These are phyloP conservation scores for Anoplophora glabripennis DNA, from an alignment of 1,140 invertebrate genomes.

Conservation along the genomic window DNA sequence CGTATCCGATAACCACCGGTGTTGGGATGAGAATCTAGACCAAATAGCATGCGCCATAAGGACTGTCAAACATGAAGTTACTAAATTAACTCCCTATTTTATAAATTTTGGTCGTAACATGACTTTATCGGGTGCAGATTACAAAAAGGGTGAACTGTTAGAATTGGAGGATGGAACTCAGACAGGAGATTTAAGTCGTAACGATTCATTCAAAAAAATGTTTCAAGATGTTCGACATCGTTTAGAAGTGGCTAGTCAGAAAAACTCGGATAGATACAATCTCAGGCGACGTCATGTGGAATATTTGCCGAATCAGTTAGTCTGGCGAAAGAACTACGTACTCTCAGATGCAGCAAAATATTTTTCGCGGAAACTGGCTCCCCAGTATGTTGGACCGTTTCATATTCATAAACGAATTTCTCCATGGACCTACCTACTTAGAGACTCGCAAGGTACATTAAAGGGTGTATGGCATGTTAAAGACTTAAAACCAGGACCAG, in stretches of 20 bases:
- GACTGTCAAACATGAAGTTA: slow-evolving; percentile 17
- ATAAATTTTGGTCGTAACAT: slow-evolving; percentile 26
- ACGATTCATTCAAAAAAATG: background rate
- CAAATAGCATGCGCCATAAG: slow-evolving; percentile 23
- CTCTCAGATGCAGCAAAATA: slow-evolving; percentile 23
- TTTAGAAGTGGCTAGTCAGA: background rate
- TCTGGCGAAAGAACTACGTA: slow-evolving; percentile 16
- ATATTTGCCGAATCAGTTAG: slow-evolving; percentile 4
- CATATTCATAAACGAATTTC: background rate
- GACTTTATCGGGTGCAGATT: slow-evolving; percentile 3
- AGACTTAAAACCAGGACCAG: slow-evolving; percentile 11
- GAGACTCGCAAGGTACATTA: background rate
- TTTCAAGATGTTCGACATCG: background rate
- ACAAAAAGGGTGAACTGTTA: background rate
- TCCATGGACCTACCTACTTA: slow-evolving; percentile 4
- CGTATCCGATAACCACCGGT: slow-evolving; percentile 24
- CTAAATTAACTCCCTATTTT: slow-evolving; percentile 34
- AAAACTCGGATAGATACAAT: slow-evolving; percentile 22
- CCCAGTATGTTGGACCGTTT: slow-evolving; percentile 19
- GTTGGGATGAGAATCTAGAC: slow-evolving; percentile 22
- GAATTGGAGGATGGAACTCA: background rate
- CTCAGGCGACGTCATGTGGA: slow-evolving; percentile 10
- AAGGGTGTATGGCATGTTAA: slow-evolving; percentile 13
- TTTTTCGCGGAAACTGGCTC: slow-evolving; percentile 23
- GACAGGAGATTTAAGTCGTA: background rate